phyloP scores from a whole-genome alignment of 2,113 vertebrate genomes.

The Orientallactaga bullata region DNA sequence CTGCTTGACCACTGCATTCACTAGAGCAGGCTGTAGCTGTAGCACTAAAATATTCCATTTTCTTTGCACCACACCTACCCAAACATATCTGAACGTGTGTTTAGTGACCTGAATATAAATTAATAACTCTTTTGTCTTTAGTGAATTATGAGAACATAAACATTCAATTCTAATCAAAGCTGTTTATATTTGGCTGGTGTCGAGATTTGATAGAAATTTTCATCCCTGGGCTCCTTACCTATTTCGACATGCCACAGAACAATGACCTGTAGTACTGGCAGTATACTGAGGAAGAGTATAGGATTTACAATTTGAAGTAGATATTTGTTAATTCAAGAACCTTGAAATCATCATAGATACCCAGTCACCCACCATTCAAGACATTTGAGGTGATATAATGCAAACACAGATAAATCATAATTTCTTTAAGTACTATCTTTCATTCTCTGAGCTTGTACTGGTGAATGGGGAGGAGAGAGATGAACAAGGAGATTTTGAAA shows the following conservation, averaged over 20 bases:
- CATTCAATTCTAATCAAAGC: not conserved
- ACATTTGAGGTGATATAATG: not conserved
- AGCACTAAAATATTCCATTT: not conserved
- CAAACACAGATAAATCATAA: not conserved
- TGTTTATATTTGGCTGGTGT: not conserved
- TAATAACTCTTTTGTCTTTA: not conserved
- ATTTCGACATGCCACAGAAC: not conserved
- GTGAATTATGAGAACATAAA: not conserved
- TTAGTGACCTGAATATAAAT: not conserved
- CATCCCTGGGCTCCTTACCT: not conserved
- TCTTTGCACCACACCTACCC: not conserved
- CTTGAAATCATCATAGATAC: not conserved
- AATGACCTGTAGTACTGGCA: not conserved
- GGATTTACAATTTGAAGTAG: not conserved
- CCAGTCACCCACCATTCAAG: not conserved
- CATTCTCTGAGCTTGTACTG: not conserved
- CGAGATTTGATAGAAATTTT: not conserved
- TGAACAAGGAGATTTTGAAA: not conserved
- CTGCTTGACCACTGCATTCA: not conserved
- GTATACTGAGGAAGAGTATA: fast-evolving
- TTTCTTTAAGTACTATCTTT: not conserved
- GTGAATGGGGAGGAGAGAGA: not conserved
- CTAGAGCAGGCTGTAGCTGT: not conserved
- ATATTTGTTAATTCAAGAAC: not conserved
- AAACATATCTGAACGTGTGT: not conserved